Evolutionary conservation across 2,797 vertebrate genomes (phyloP), one percentile per base, ranked within the genome.

Genomic region (Hippoglossus hippoglossus): DNA sequence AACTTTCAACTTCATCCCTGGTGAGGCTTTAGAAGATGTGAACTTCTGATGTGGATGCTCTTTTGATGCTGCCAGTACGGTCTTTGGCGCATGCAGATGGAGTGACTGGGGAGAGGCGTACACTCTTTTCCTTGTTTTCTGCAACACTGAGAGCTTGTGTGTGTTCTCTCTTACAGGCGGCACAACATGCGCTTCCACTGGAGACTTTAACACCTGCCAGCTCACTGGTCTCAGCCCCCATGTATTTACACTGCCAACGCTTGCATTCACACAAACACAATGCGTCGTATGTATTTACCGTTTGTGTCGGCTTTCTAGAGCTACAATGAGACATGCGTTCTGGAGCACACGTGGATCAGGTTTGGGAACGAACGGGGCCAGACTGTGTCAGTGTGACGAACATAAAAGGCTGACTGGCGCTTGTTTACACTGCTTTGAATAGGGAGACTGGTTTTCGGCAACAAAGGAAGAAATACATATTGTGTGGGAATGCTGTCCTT

Each of bases 191-290:
- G 31, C 52, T 54, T 80, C 21, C 73, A 39, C 69, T 60, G 51
- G 79, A 78, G 84, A 87, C 80, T 78, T 74, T 60, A 73, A 81
- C 80, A 87, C 80, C 73, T 87, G 87, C 73, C 81, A 84, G 68
- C 83, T 85, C 61, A 56, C 77, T 86, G 75, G 87, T 82, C 79
- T 65, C 63, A 76, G 21, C 80, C 15, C 19, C 7, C 28, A 34
- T 70, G 65, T 52, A 59, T 77, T 76, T 57, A 70, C 63, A 64
- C 44, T 16, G n/a, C 71, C 71, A 73, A 83, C 75, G 68, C 34
- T 47, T 24, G 25, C 28, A 60, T 70, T 59, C 26, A 71, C 61
- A 34, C 34, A 63, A 31, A n/a, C 16, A 24, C 41, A 24, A 36
- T 28, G 47, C 22, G 5, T 49, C n/a, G 11, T 31, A 15, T 28